These are phyloP conservation scores for Acipenser transmontanus DNA, from an alignment of 2,797 vertebrate species.

Conservation along the genomic window DNA sequence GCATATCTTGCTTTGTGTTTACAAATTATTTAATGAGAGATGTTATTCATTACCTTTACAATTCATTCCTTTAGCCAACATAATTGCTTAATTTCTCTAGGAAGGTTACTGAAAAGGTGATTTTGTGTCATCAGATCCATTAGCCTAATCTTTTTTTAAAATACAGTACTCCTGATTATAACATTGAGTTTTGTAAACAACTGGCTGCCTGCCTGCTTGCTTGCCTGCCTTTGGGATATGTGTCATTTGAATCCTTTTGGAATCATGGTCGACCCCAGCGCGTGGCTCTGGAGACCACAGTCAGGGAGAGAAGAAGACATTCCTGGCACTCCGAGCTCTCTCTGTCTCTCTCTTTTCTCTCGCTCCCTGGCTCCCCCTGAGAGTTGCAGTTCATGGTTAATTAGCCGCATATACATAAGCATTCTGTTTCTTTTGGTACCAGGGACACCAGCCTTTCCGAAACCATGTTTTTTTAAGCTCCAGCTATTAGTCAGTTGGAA, in stretches of 20 bases:
- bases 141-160: too few relatives aligned
- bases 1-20: too few relatives aligned
- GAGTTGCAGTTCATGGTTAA: constrained; percentile 65
- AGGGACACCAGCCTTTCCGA: constrained; percentile 43
- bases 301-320: constrained; percentile 2
- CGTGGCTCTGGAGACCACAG: background rate
- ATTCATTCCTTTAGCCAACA: too few relatives aligned
- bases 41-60: too few relatives aligned
- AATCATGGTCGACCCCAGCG: background rate
- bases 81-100: too few relatives aligned
- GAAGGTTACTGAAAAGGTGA: too few relatives aligned
- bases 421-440: constrained; percentile 56
- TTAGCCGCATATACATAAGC: constrained; percentile 65
- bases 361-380: constrained; percentile 42
- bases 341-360: constrained; percentile 2
- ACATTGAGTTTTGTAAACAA: too few relatives aligned
- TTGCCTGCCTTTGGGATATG: background rate
- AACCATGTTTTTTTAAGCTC: constrained; percentile 30
- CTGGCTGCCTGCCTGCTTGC: background rate
- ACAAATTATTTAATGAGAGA: too few relatives aligned
- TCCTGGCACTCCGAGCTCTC: background rate
- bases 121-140: too few relatives aligned
- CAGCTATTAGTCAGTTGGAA: constrained; percentile 37
- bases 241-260: background rate
- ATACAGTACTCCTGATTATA: too few relatives aligned